phyloP scores from a whole-genome alignment of 1,140 invertebrate species.

The Dolichoris vasculosae region DNA sequence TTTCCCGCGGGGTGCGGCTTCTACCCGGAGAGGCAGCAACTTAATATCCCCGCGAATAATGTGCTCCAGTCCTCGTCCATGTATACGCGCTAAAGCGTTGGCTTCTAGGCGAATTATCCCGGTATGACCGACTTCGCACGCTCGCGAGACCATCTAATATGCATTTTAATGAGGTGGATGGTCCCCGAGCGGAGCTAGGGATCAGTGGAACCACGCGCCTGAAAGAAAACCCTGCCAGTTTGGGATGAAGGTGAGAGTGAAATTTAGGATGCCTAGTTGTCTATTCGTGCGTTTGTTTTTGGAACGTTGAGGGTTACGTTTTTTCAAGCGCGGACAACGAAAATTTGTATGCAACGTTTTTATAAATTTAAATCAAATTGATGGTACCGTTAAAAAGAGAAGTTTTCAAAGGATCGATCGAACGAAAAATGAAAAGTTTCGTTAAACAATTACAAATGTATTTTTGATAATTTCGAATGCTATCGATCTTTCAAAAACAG shows the following conservation, averaged over 20 bases:
- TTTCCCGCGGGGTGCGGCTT: neutral
- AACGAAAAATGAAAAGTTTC: too few relatives aligned
- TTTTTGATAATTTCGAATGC: too few relatives aligned
- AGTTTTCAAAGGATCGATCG: too few relatives aligned
- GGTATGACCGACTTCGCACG: neutral
- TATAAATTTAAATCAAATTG: too few relatives aligned
- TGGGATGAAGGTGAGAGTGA: neutral
- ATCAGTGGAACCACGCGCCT: neutral
- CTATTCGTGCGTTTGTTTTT: neutral
- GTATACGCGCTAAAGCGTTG: neutral
- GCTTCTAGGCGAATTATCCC: neutral
- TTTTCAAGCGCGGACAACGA: too few relatives aligned
- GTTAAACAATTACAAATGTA: too few relatives aligned
- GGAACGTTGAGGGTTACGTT: neutral
- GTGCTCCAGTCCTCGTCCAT: neutral
- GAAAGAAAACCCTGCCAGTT: neutral
- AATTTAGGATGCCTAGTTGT: neutral
- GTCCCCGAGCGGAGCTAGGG: neutral
- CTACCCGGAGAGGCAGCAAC: neutral
- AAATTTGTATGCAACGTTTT: too few relatives aligned
- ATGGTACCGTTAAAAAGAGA: too few relatives aligned
- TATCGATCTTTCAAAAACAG: too few relatives aligned
- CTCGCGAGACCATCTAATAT: slow-evolving; percentile 21
- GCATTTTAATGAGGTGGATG: slow-evolving; percentile 24
- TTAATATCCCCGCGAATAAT: slow-evolving; percentile 14